phyloP scores from a whole-genome alignment of 2,113 vertebrate genomes.

The Thinocorus orbignyianus region DNA sequence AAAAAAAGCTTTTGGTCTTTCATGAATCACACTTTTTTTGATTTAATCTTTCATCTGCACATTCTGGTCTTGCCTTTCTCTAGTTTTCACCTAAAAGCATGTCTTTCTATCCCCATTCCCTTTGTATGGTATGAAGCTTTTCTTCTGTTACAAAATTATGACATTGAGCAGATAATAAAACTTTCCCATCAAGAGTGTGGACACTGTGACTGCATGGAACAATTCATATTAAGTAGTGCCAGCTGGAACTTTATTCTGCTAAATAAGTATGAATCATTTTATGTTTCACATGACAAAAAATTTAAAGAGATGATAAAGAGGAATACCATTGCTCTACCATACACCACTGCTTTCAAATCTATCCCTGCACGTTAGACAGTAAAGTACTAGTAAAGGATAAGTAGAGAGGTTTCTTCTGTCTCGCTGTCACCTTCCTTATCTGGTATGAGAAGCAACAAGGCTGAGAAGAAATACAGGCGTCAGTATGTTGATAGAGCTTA shows the following conservation, averaged over 20 bases:
- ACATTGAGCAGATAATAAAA: not conserved
- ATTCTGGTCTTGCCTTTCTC: not conserved
- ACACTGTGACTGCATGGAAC: not conserved
- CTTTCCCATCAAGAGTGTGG: not conserved
- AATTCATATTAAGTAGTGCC: not conserved
- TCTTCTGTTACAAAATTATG: not conserved
- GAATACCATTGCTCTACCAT: not conserved
- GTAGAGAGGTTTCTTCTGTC: not conserved
- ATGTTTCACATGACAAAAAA: not conserved
- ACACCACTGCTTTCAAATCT: not conserved
- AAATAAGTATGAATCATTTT: not conserved
- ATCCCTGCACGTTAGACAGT: not conserved
- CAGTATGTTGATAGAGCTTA: not conserved
- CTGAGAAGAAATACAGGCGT: not conserved
- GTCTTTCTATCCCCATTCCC: not conserved
- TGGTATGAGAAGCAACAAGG: not conserved
- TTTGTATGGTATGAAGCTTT: not conserved
- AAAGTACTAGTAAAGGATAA: not conserved
- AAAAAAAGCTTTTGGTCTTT: not conserved
- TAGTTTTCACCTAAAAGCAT: not conserved
- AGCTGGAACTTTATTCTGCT: not conserved
- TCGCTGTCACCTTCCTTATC: not conserved
- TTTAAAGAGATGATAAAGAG: not conserved
- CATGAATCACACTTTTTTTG: not conserved
- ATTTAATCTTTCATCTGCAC: not conserved